These are phyloP conservation scores for Hipparchia semele DNA, from an alignment of 2,888 invertebrate genomes.

Conservation along the genomic window DNA sequence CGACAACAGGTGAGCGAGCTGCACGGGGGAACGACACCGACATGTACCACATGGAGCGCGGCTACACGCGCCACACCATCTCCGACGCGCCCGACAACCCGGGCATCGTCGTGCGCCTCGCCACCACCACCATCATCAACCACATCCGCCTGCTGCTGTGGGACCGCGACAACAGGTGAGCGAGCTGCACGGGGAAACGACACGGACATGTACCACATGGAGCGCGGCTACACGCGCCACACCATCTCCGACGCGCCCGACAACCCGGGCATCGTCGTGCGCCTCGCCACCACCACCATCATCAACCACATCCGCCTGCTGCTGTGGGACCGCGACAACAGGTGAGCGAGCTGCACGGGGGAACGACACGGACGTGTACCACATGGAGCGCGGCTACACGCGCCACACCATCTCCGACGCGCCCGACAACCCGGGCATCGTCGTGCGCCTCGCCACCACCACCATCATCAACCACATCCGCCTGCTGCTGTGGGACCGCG, in stretches of 20 bases:
- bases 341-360: slow-evolving; percentile 78
- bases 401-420: slow-evolving; percentile 93
- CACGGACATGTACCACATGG: slow-evolving; percentile 86
- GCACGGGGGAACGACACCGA: not conserved
- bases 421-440: slow-evolving; percentile 88
- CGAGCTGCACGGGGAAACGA: slow-evolving; percentile 83
- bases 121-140: slow-evolving; percentile 94
- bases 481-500: slow-evolving; percentile 97
- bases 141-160: slow-evolving; percentile 95
- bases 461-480: slow-evolving; percentile 97
- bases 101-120: slow-evolving; percentile 93
- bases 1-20: not conserved
- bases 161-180: slow-evolving; percentile 69
- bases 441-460: slow-evolving; percentile 91
- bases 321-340: slow-evolving; percentile 86
- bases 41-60: slow-evolving; percentile 93
- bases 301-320: slow-evolving; percentile 96
- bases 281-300: slow-evolving; percentile 92
- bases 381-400: slow-evolving; percentile 96
- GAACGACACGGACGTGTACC: slow-evolving; percentile 93
- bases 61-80: slow-evolving; percentile 94
- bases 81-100: slow-evolving; percentile 86
- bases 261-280: slow-evolving; percentile 91
- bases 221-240: slow-evolving; percentile 95
- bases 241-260: slow-evolving; percentile 89